Base-by-base conservation (phyloP, 2,797 vertebrate genomes). In the Lepidocolaptes lacrymiger region DNA sequence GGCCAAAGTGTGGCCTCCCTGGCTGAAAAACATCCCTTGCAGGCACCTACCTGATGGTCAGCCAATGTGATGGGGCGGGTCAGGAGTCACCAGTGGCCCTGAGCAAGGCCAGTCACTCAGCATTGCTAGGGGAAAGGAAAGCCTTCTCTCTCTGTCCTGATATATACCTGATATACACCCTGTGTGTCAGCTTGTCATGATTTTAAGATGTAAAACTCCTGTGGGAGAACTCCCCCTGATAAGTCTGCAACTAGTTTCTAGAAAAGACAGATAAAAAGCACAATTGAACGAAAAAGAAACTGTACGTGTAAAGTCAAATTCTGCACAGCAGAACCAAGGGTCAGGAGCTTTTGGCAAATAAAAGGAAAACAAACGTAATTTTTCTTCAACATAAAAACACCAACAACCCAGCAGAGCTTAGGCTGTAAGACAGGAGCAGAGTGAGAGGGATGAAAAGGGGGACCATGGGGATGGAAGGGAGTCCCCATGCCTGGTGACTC, bases 391-490 rank as follows among this genome's bases (percentile, higher is more conserved):
- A 3, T 28, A 13, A 36, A 26, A 64, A 12, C 5, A 5, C 14
- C 27, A 67, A 6, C 7, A 27, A 14, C 12, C 36, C 32, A 37
- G 24, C 4, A 18, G 63, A 48, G 13, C 58, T 52, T 46, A 48
- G 26, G 15, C 51, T 56, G 39, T 44, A 71, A 21, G 14, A 5
- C 0, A 0, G 46, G 14, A 48, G 16, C 32, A 44, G 30, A 24
- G 12, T 1, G 1, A 69, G 64, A 48, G 52, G 19, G 49, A 11
- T 59, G 59, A 41, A 41, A 84, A 54, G 13, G 28, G 39, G 51
- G 46, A 28, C 12, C 2, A 2, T 4, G 8, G 1, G 0, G 4
- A 14, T 27, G 11, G 18, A 12, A 13, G 24, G 0, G 2, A n/a
- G 32, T n/a, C 27, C 28, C 36, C 6, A 1, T 1, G 2, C 18